These are phyloP conservation scores for Haemorhous mexicanus DNA, from an alignment of 2,113 vertebrate species.

Conservation along the genomic window DNA sequence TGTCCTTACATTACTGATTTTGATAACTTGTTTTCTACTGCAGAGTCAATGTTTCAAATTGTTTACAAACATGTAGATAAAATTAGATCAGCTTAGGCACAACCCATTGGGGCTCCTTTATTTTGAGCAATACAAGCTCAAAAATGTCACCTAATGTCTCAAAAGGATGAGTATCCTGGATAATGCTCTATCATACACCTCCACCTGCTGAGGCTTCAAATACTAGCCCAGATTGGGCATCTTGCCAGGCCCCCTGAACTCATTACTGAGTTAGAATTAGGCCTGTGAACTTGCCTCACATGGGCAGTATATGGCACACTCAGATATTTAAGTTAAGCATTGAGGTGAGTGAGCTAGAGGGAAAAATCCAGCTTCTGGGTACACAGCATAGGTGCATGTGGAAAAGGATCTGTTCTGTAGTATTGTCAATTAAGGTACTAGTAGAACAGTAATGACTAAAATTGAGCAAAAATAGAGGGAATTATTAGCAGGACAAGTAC, in stretches of 20 bases:
- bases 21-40: slow-evolving; percentile 31
- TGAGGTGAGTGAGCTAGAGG: background rate
- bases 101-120: background rate
- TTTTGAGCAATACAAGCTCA: background rate
- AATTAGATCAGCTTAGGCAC: background rate
- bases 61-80: slow-evolving; percentile 31
- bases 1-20: background rate
- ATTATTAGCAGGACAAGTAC: background rate
- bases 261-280: background rate
- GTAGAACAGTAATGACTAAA: background rate
- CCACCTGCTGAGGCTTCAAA: background rate
- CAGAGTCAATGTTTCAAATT: background rate
- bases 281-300: background rate
- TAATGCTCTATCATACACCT: background rate
- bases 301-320: background rate
- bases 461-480: background rate
- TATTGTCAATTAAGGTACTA: background rate
- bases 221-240: background rate
- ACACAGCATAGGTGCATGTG: background rate
- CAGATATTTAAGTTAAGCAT: background rate
- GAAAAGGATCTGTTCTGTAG: background rate
- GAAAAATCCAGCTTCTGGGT: background rate
- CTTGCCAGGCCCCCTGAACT: background rate
- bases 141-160: background rate
- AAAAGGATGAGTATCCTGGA: background rate